Conservation (phyloP, 2,113 vertebrate species). For the Pluvialis apricaria region DNA sequence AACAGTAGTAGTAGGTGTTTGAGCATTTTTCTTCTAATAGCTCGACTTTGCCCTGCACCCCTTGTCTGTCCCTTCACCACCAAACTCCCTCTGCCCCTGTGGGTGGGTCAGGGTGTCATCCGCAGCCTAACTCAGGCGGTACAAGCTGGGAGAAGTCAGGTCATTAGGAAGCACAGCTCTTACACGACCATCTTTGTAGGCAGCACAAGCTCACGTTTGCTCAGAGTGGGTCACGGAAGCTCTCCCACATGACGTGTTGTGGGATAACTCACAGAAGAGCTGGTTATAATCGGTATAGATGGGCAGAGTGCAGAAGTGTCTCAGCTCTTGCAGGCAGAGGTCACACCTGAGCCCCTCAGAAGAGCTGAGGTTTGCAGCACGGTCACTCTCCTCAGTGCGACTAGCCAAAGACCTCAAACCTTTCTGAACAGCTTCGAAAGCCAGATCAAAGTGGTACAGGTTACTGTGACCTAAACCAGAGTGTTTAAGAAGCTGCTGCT, state of each 20-base stretch:
- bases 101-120: neutral
- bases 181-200: neutral
- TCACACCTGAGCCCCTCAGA: neutral
- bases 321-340: neutral
- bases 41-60: neutral
- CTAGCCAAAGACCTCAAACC: neutral
- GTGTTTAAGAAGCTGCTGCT: neutral
- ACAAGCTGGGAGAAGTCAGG: neutral
- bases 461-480: neutral
- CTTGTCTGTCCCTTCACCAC: neutral
- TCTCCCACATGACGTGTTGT: accelerated
- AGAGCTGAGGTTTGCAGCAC: neutral
- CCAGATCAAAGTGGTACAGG: neutral
- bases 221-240: neutral
- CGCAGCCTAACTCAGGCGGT: neutral
- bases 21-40: neutral
- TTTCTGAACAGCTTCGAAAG: neutral
- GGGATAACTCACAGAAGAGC: neutral
- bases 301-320: neutral
- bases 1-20: neutral
- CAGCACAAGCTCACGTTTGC: accelerated
- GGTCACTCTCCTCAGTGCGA: neutral
- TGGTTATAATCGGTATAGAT: neutral
- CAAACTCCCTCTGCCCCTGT: neutral
- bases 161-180: neutral